phyloP scores from a whole-genome alignment of 1,140 invertebrate species.

The Caerostris extrusa region DNA sequence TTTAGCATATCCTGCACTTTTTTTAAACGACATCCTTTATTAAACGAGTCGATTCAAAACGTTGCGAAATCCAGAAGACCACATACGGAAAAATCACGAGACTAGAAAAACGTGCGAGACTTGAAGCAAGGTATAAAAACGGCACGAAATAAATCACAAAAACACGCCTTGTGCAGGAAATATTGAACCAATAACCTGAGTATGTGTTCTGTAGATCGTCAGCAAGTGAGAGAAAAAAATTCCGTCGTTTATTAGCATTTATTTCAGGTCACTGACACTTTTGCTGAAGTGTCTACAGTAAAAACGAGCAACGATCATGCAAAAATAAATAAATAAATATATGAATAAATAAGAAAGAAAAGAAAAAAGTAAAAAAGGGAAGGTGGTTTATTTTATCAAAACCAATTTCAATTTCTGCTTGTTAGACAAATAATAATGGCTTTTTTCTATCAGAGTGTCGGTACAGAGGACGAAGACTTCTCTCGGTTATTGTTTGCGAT shows the following conservation, averaged over 20 bases:
- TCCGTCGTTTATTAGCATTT: not conserved
- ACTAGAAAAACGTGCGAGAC: not conserved
- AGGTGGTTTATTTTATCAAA: not conserved
- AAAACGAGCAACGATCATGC: not conserved
- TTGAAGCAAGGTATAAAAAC: too few relatives aligned
- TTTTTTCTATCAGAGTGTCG: slow-evolving; percentile 21
- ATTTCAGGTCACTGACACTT: not conserved
- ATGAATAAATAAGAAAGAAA: not conserved
- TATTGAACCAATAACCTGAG: not conserved
- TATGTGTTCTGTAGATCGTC: not conserved
- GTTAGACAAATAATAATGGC: slow-evolving; percentile 51
- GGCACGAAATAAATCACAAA: not conserved
- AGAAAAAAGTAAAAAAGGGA: not conserved
- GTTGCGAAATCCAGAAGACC: too few relatives aligned
- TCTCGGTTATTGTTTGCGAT: slow-evolving; percentile 38
- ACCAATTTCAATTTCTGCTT: slow-evolving; percentile 41
- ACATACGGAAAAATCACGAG: too few relatives aligned
- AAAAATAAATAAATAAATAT: not conserved
- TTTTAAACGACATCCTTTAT: too few relatives aligned
- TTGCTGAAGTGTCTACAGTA: not conserved
- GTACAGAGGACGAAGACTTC: slow-evolving; percentile 25
- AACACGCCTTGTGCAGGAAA: not conserved
- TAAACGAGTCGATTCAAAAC: too few relatives aligned
- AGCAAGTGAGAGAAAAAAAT: not conserved
- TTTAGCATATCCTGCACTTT: too few relatives aligned